These are phyloP conservation scores for Pammene fasciana DNA, from an alignment of 2,888 invertebrate species.

Conservation along the genomic window DNA sequence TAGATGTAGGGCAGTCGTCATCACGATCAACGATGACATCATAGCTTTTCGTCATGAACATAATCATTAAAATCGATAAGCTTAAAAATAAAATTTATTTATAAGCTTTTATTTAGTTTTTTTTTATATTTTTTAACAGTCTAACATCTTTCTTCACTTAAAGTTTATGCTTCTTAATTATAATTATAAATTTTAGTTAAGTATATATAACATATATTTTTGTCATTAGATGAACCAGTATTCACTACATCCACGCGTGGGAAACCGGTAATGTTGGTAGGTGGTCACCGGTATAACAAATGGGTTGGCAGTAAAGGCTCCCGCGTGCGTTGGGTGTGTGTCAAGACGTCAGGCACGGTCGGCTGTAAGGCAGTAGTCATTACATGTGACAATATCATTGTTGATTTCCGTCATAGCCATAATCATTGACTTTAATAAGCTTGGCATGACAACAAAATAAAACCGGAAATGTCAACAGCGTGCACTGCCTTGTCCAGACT, in stretches of 20 bases:
- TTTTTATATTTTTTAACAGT: too few species aligned
- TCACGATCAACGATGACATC: conserved; percentile 43
- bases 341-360: conserved; percentile 37
- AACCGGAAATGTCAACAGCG: too few species aligned
- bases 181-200: too few species aligned
- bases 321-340: conserved; percentile 52
- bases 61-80: conserved; percentile 46
- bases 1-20: conserved; percentile 51
- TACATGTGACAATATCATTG: conserved; percentile 42
- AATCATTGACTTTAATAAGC: conserved; percentile 49
- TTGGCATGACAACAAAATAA: too few species aligned
- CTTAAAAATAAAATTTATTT: too few species aligned
- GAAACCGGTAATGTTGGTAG: conserved; percentile 54
- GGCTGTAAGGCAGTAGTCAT: conserved; percentile 52
- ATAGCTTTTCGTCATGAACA: conserved; percentile 49
- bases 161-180: too few species aligned
- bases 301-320: conserved; percentile 47
- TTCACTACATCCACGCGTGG: conserved; percentile 53
- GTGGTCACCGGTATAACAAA: conserved; percentile 53
- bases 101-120: too few species aligned
- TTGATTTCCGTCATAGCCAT: conserved; percentile 50
- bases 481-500: too few species aligned
- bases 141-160: too few species aligned
- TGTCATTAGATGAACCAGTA: conserved; percentile 45
- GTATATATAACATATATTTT: not conserved